phyloP scores from a whole-genome alignment of 1,140 invertebrate genomes.

The Trichomalopsis sarcophagae region DNA sequence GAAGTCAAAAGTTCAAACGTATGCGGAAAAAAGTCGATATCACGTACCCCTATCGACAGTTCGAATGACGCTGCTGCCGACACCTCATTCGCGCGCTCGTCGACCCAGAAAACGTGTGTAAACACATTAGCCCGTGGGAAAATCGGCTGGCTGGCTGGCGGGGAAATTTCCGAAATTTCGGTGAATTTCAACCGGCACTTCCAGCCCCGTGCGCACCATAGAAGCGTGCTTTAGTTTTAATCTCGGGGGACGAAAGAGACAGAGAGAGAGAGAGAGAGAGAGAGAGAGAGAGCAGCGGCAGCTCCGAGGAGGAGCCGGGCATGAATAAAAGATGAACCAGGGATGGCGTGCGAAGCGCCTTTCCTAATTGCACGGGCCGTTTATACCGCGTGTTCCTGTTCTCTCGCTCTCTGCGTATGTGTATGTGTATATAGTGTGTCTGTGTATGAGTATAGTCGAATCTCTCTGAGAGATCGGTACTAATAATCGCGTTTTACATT shows the following conservation, averaged over 20 bases:
- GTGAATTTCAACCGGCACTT: neutral
- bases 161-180: slow-evolving; percentile 1
- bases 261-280: slow-evolving; percentile 46
- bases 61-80: neutral
- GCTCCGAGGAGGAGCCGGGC: slow-evolving; percentile 30
- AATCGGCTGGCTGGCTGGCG: neutral
- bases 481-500: slow-evolving; percentile 69
- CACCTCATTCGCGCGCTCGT: neutral
- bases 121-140: neutral
- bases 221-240: slow-evolving; percentile 67
- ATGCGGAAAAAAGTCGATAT: neutral
- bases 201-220: neutral
- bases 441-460: slow-evolving; percentile 36
- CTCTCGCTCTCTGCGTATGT: neutral
- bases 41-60: neutral
- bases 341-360: slow-evolving; percentile 67
- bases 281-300: slow-evolving; percentile 13
- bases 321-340: slow-evolving; percentile 73
- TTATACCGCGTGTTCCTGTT: slow-evolving; percentile 56
- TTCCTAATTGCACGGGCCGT: slow-evolving; percentile 73
- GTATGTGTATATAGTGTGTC: neutral
- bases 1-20: neutral
- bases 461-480: slow-evolving; percentile 57
- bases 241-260: slow-evolving; percentile 59
- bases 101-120: neutral